Evolutionary conservation across 2,888 invertebrate genomes (phyloP).

Genomic region (Sminthurinus aureus): DNA sequence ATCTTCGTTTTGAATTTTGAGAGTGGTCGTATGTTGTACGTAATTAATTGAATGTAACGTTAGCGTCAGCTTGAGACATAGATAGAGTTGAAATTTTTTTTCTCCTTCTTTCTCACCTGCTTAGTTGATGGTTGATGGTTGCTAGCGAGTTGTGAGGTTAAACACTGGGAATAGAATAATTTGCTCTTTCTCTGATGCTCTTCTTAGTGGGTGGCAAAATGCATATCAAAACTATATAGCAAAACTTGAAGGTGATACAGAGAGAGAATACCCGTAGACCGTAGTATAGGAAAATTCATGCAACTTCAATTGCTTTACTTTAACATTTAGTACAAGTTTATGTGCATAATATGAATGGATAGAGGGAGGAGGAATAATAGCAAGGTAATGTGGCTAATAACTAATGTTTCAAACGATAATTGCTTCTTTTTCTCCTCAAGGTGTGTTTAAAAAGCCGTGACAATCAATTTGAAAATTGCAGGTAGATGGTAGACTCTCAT

Average conservation of each 20-base stretch:
- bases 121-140: constrained; percentile 1
- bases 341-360: neutral
- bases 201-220: constrained; percentile 35
- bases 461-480: constrained; percentile 36
- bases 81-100: neutral
- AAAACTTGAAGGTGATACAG: too few species aligned
- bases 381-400: neutral
- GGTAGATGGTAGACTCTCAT: neutral
- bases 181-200: constrained; percentile 11
- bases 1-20: neutral
- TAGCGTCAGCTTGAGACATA: neutral
- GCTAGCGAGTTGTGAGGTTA: neutral
- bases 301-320: neutral
- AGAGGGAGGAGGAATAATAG: neutral
- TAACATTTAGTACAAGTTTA: neutral
- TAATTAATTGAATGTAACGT: constrained; percentile 21
- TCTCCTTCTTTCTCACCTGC: constrained; percentile 18
- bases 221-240: neutral
- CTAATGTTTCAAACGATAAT: constrained; percentile 29
- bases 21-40: neutral
- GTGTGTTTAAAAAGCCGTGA: constrained; percentile 39
- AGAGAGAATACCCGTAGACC: neutral
- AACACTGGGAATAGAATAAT: constrained; percentile 24
- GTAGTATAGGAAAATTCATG: neutral
- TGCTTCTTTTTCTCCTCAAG: constrained; percentile 32